Conservation (phyloP, 2,797 vertebrate species). For the Falco peregrinus region DNA sequence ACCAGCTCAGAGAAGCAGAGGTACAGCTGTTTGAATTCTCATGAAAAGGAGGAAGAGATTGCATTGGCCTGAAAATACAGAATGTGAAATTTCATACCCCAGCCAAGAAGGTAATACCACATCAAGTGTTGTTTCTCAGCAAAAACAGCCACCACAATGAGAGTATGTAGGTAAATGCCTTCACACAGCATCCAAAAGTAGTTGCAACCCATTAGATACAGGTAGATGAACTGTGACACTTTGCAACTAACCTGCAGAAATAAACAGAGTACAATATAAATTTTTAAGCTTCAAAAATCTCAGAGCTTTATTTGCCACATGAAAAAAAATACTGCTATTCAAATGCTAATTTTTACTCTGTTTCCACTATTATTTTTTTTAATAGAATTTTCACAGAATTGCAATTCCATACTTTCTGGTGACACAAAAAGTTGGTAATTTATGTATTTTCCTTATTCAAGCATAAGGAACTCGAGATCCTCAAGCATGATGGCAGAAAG, state of each 20-base stretch:
- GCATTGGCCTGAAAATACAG: not conserved
- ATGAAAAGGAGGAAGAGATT: not conserved
- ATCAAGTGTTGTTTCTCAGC: constrained; percentile 96
- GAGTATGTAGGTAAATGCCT: constrained; percentile 95
- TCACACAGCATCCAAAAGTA: constrained; percentile 99
- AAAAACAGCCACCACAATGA: constrained; percentile 97
- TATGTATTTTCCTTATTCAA: not conserved
- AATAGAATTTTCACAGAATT: not conserved
- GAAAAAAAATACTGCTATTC: not conserved
- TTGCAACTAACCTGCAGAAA: constrained; percentile 90
- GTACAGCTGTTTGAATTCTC: not conserved
- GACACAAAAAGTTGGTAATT: not conserved
- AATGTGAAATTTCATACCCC: constrained; percentile 82
- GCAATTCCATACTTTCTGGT: not conserved
- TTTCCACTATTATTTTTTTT: not conserved
- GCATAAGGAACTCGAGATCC: not conserved
- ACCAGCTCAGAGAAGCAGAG: not conserved
- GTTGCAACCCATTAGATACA: constrained; percentile 95
- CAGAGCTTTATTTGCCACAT: not conserved
- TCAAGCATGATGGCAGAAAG: not conserved
- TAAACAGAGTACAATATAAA: not conserved
- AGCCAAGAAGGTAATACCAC: constrained; percentile 98
- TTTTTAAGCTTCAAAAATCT: not conserved
- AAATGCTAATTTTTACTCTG: not conserved
- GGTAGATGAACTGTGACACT: constrained; percentile 91